Evolutionary conservation across 2,113 vertebrate genomes (phyloP).

Genomic region (Aleadryas rufinucha): DNA sequence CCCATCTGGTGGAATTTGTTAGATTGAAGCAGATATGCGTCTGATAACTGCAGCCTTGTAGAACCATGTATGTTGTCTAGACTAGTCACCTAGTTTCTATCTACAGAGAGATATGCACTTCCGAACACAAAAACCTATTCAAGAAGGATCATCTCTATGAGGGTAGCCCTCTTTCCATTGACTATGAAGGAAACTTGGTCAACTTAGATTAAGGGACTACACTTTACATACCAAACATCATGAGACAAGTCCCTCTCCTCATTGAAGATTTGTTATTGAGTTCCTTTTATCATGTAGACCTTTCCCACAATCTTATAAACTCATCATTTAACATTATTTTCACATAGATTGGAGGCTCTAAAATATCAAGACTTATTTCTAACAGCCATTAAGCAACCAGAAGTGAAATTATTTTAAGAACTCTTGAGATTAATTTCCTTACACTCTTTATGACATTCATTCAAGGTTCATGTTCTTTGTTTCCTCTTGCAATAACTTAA

Average conservation of each 20-base stretch:
- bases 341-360: neutral
- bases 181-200: neutral
- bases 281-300: neutral
- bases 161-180: neutral
- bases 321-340: neutral
- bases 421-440: neutral
- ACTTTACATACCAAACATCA: neutral
- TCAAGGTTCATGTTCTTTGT: neutral
- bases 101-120: neutral
- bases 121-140: neutral
- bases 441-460: neutral
- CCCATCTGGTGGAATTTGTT: neutral
- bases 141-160: neutral
- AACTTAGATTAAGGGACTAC: neutral
- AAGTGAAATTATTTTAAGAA: slow-evolving; percentile 22
- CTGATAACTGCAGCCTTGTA: neutral
- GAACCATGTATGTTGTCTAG: neutral
- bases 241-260: neutral
- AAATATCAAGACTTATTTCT: neutral
- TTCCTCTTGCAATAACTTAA: neutral
- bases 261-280: neutral
- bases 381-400: neutral
- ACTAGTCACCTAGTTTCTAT: neutral
- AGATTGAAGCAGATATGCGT: neutral
- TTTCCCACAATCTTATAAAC: neutral